Evolutionary conservation across 2,797 vertebrate genomes (phyloP), one percentile per base, ranked within the genome.

Genomic region (Neosilurus hyrtlii): DNA sequence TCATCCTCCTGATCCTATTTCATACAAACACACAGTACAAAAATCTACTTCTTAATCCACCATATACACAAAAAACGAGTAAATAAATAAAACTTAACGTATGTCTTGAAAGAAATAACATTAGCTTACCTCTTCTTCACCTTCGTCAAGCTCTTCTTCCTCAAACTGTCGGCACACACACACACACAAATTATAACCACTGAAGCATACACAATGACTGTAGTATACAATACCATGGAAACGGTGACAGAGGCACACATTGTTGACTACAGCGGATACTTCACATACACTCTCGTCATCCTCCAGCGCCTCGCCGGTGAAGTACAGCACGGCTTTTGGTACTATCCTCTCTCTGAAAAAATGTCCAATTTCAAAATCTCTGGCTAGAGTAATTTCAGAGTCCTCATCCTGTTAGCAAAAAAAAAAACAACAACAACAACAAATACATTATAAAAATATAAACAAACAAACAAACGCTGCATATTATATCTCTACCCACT

Each of bases 271-370:
- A 56, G 59, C 12, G 7, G 20, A 15, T n/a, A 16, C 20, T 68
- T 80, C 20, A 82, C 83, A 7, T 94, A 99, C 98, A 0, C 97
- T 98, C 85, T 98, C 97, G 9, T 98, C 97, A 61, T 99, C 97
- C 84, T 99, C 97, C 90, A 99, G 94, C 73, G 97, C 97, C 92
- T 99, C 97, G 37, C 98, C 97, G 0, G 98, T 99, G 92, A 99
- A 99, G 92, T 99, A 99, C n/a, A 99, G 95, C 86, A 99, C 97
- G 0, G 97, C 98, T 89, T 97, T 93, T 5, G 98, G 98, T 76
- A 99, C 95, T 91, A 99, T 96, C 92, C 97, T 95, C 92, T 99
- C 98, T 84, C 97, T 96, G 93, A 99, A 99, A 90, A 99, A 99
- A 89, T 99, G 97, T 10, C 98, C 98, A 0, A 99, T 96, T 92